Percentiles rank a stretch among this genome's conserved stretches.
Conservation (phyloP, 2,888 invertebrate genomes). For the Acanthacorydalis orientalis region DNA sequence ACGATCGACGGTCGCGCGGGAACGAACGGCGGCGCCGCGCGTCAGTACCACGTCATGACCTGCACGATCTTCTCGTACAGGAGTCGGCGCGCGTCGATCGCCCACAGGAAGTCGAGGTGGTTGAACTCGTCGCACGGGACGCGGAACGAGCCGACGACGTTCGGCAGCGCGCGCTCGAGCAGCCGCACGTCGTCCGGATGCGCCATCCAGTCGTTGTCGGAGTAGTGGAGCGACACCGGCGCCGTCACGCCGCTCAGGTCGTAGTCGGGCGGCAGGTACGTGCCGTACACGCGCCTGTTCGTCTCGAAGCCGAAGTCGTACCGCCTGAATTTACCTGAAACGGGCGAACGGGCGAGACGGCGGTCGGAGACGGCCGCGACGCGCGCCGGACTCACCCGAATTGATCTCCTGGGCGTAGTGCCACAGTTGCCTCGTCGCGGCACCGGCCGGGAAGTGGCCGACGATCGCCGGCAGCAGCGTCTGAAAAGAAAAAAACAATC, state of each 20-base stretch:
- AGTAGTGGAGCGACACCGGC: slow-evolving; percentile 14
- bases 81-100: slow-evolving; percentile 37
- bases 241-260: slow-evolving; percentile 18
- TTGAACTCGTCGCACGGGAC: slow-evolving; percentile 1
- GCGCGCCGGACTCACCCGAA: slow-evolving; percentile 1
- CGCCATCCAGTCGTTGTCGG: no score
- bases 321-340: no score
- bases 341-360: no score
- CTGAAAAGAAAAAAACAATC: no score
- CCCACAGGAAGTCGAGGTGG: slow-evolving; percentile 30
- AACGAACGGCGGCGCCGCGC: no score
- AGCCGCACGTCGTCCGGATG: slow-evolving; percentile 8
- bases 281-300: slow-evolving; percentile 18
- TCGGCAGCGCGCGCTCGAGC: slow-evolving; percentile 7
- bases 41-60: no score
- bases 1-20: no score
- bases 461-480: slow-evolving; percentile 27
- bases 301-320: slow-evolving; percentile 22
- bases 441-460: slow-evolving; percentile 26
- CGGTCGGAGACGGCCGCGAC: no score
- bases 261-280: slow-evolving; percentile 19
- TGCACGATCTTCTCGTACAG: slow-evolving; percentile 24
- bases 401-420: slow-evolving; percentile 26
- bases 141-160: slow-evolving; percentile 6
- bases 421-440: slow-evolving; percentile 25